Evolutionary conservation across 2,888 invertebrate species (phyloP), one percentile per base, ranked within the genome.

Genomic region (Tineola bisselliella): DNA sequence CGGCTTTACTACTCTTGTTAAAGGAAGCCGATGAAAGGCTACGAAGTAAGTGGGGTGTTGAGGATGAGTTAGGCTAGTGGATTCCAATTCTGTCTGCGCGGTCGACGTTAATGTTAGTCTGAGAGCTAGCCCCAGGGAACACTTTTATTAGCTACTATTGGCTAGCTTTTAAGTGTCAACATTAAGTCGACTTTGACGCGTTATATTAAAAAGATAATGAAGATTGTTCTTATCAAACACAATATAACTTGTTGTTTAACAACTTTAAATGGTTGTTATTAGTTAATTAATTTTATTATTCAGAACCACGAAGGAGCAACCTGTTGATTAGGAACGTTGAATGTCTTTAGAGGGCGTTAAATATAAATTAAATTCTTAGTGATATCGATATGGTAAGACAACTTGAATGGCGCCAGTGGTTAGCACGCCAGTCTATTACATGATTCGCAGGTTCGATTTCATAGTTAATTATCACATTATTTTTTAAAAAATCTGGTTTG

Each of bases 141-240:
- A 67, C 69, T 75, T 80, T 80, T 79, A 80, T 77, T 74, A 72
- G 71, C 69, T 74, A 70, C 73, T 75, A 74, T 75, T 74, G 74
- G 71, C 70, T 70, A 67, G 68, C 72, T 68, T 74, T 73, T 74
- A 73, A 76, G 73, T 75, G 73, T 75, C 73, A 73, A 72, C 73
- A 73, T 73, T 72, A 75, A 74, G 66, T 66, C 65, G 64, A 71
- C 69, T 67, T 66, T 64, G 66, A 44, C 56, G 25, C 8, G 31
- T n/a, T 2, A 31, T 58, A 58, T 33, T 58, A 33, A 58, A 58
- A 33, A 18, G 54, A 54, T 48, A 10, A 38, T 38, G 3, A 6
- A 6, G 25, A 25, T 6, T 25, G n/a, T 25, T 25, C 25, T 25
- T 25, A 4, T 25, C 25, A 25, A 6, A 25, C 25, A 25, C 6